Conservation (phyloP, 1,140 invertebrate genomes). For the Ridgeia piscesae region DNA sequence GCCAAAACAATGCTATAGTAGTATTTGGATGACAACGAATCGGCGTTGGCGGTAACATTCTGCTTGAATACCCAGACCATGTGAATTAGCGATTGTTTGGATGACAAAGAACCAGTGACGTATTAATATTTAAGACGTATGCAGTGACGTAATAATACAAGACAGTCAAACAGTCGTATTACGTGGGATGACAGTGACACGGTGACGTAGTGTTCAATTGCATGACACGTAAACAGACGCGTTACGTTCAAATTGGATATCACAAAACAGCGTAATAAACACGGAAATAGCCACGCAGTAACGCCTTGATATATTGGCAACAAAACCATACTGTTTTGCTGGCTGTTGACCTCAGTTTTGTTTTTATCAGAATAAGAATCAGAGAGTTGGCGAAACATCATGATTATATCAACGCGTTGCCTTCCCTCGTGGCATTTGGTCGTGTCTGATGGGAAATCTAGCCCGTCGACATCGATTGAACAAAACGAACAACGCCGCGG, state of each 20-base stretch:
- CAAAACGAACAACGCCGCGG: background rate
- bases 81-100: too few species aligned
- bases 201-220: background rate
- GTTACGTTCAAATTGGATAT: background rate
- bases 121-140: too few species aligned
- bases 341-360: background rate
- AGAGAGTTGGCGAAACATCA: background rate
- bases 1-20: too few species aligned
- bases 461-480: background rate
- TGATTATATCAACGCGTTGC: background rate
- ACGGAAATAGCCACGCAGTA: background rate
- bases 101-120: too few species aligned
- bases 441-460: background rate
- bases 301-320: background rate
- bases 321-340: background rate
- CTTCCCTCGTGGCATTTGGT: background rate
- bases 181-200: background rate
- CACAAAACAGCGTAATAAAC: background rate
- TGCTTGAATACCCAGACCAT: too few species aligned
- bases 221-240: background rate
- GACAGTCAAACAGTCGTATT: background rate
- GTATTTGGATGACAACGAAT: too few species aligned
- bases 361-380: background rate
- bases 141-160: too few species aligned
- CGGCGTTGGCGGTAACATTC: too few species aligned